Percentiles rank a stretch among this genome's conserved stretches.
Conservation (phyloP, 2,113 vertebrate genomes). For the Passerina amoena region DNA sequence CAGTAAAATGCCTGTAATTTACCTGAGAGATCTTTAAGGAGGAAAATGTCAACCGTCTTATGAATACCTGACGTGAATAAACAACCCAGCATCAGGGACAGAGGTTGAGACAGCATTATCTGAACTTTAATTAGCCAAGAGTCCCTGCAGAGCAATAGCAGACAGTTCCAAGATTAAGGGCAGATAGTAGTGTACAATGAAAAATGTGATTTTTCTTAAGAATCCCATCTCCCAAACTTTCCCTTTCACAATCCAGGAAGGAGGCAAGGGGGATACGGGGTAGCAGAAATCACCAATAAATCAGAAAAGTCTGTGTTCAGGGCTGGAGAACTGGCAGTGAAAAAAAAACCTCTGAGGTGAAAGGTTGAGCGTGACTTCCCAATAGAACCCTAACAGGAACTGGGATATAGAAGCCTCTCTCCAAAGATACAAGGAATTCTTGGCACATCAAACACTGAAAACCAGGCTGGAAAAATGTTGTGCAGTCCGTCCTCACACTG, state of each 20-base stretch:
- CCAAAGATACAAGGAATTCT: neutral
- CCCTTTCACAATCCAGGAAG: neutral
- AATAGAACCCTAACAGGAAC: neutral
- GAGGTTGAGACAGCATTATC: neutral
- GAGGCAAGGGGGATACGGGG: neutral
- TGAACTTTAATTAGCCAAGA: constrained; percentile 42
- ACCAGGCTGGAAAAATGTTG: neutral
- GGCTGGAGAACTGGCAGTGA: neutral
- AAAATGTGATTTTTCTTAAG: neutral
- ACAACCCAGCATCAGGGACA: neutral
- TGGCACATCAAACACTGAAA: neutral
- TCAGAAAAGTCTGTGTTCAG: neutral
- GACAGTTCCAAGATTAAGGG: neutral
- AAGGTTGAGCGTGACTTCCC: neutral
- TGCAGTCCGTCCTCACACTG: neutral
- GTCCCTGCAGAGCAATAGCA: neutral
- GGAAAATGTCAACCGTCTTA: constrained; percentile 54
- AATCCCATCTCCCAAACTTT: neutral
- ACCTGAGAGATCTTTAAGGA: constrained; percentile 32
- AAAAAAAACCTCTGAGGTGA: neutral
- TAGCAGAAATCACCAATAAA: neutral
- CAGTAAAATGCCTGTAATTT: constrained; percentile 52
- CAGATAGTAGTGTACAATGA: neutral
- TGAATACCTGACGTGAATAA: constrained; percentile 40
- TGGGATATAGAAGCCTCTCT: neutral